These are phyloP conservation scores for Epinephelus fuscoguttatus DNA, from an alignment of 2,113 vertebrate species.

Conservation along the genomic window DNA sequence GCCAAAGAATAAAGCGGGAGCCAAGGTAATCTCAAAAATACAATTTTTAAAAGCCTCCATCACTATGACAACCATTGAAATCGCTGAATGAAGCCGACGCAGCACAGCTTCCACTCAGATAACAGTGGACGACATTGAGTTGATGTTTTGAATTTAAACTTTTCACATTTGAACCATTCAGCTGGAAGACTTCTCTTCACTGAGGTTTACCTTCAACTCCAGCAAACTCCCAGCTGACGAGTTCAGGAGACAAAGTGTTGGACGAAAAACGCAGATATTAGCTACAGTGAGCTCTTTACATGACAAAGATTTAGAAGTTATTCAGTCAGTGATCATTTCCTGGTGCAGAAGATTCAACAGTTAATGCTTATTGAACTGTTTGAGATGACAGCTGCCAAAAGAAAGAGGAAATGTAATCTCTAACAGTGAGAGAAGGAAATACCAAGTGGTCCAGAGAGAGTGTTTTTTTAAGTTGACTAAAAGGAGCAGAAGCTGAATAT, in stretches of 20 bases:
- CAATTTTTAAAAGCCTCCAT: constrained; percentile 12
- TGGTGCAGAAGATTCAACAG: not conserved
- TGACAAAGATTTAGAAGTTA: not conserved
- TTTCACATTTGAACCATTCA: not conserved
- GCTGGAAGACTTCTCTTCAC: not conserved
- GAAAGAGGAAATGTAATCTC: not conserved
- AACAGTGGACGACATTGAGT: not conserved
- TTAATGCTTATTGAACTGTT: no score
- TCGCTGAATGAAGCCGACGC: not conserved
- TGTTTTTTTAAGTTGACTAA: not conserved
- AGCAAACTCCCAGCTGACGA: not conserved
- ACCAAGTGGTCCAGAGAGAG: no score
- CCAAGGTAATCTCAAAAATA: constrained; percentile 5
- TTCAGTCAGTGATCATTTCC: not conserved
- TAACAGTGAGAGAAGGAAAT: not conserved
- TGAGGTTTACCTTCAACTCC: not conserved
- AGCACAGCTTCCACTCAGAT: not conserved
- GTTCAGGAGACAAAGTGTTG: not conserved
- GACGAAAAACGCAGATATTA: not conserved
- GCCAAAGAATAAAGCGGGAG: constrained; percentile 10
- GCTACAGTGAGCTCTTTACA: not conserved
- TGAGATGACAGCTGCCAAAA: not conserved
- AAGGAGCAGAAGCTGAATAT: constrained; percentile 1
- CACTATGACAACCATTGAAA: constrained; percentile 41
- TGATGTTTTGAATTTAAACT: not conserved